Evolutionary conservation across 2,888 invertebrate species (phyloP), one percentile per base, ranked within the genome.

Genomic region (Philopedon plagiatum): DNA sequence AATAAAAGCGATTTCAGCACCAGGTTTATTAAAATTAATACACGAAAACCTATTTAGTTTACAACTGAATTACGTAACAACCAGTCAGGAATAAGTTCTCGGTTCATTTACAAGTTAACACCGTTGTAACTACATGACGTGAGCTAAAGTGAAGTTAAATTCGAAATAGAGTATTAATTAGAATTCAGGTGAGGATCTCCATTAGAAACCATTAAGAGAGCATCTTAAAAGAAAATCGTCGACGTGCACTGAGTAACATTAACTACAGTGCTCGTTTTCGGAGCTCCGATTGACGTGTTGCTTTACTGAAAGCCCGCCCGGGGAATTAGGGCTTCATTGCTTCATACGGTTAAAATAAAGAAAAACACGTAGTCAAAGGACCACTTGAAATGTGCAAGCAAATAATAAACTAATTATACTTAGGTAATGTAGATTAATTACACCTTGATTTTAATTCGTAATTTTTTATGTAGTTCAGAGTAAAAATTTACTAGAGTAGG

Each of bases 171-270:
- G 15, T 21, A 32, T 62, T 71, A 71, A 64, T 71, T 71, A 61
- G 57, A 51, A 72, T 73, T 64, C 73, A 58, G 73, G 68, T 64
- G 26, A 29, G 63, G 49, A 29, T 32, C 44, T 63, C 65, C 69
- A 73, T 73, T 69, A 73, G 64, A 65, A 67, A 61, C 73, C 61
- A 61, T 73, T 73, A 73, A 60, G 69, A 68, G 21, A 63, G 49
- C 65, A 68, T 61, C 68, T 41, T 64, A 60, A 56, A 41, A 51
- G 73, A 56, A 63, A 68, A 68, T 58, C 69, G 19, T 15, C 41
- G 41, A 69, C 73, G 69, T 73, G 73, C 46, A 23, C 26, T n/a
- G 69, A 41, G 57, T 54, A 29, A 54, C 46, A 39, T 41, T 63
- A 69, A 63, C 21, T n/a, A 15, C 23, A 37, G 15, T 15, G 15